Evolutionary conservation across 2,113 vertebrate genomes (phyloP).

Genomic region (Edolisoma coerulescens): DNA sequence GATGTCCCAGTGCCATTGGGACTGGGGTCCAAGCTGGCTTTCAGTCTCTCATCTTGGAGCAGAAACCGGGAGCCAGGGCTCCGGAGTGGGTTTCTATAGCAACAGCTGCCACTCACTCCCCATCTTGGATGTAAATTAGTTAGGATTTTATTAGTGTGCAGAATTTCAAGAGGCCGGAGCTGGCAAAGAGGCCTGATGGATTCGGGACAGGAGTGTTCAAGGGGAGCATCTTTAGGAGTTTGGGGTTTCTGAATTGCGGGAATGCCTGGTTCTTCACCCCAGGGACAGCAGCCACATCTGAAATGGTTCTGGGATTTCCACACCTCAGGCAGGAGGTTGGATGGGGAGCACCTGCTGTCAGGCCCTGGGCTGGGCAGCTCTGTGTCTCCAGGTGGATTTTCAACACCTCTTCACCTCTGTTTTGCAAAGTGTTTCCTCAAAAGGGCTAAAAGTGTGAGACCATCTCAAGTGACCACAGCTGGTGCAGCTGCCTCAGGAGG

Average conservation of each 20-base stretch:
- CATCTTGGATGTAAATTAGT: conserved; percentile 82
- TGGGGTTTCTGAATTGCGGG: background rate
- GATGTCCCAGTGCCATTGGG: background rate
- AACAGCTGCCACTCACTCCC: conserved; percentile 78
- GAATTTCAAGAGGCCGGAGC: conserved; percentile 75
- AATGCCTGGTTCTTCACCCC: background rate
- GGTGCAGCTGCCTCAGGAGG: background rate
- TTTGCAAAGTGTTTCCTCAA: background rate
- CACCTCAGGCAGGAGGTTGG: background rate
- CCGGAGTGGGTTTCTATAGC: conserved; percentile 79
- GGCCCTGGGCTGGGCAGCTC: background rate
- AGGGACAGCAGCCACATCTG: background rate
- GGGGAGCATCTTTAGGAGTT: background rate
- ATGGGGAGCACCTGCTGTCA: background rate
- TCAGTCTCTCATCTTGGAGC: conserved; percentile 55
- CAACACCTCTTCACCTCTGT: background rate
- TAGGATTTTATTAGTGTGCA: conserved; percentile 82
- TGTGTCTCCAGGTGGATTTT: background rate
- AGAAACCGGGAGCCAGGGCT: conserved; percentile 66
- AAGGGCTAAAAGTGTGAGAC: background rate
- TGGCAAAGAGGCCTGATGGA: background rate
- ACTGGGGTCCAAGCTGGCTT: background rate
- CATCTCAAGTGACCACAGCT: background rate
- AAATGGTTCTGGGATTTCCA: background rate
- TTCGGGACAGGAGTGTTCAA: background rate